Evolutionary conservation across 2,888 invertebrate species (phyloP).

Genomic region (Agrochola circellaris): DNA sequence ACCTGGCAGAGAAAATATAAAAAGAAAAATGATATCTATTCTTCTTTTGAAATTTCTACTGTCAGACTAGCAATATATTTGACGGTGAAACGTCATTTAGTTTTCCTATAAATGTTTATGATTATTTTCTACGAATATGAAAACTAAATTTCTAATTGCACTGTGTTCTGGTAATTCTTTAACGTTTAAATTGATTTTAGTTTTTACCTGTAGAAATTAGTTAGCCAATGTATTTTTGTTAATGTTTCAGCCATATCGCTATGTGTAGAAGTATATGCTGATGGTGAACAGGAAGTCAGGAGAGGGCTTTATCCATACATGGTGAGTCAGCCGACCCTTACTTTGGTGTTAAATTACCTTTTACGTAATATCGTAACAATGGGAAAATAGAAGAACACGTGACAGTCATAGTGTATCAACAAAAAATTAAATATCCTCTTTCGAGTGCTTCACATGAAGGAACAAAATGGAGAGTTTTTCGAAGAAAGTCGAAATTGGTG

Average conservation of each 20-base stretch:
- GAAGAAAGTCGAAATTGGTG: neutral
- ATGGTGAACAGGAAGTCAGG: constrained; percentile 77
- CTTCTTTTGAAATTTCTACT: constrained; percentile 82
- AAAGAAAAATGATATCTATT: constrained; percentile 71
- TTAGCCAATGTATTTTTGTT: constrained; percentile 28
- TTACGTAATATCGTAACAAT: neutral
- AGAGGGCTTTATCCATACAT: constrained; percentile 80
- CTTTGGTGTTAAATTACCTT: constrained; percentile 20
- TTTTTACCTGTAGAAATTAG: constrained; percentile 7
- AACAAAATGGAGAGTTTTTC: neutral
- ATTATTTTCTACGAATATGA: constrained; percentile 76
- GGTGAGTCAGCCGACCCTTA: constrained; percentile 73
- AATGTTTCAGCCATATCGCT: constrained; percentile 69
- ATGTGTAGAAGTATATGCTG: constrained; percentile 73
- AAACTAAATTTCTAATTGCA: constrained; percentile 73
- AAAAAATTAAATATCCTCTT: neutral
- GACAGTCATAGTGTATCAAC: constrained; percentile 4
- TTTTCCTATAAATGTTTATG: constrained; percentile 72
- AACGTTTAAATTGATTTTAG: constrained; percentile 7
- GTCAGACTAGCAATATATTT: constrained; percentile 73
- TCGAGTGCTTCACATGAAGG: neutral
- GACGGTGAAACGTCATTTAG: constrained; percentile 71
- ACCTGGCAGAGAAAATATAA: constrained; percentile 57
- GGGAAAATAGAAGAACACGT: neutral
- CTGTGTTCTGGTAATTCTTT: constrained; percentile 77